Percentiles rank a stretch among this genome's conserved stretches.
Evolutionary conservation across 2,113 vertebrate species (phyloP).

Genomic region (Dasypus novemcinctus): DNA sequence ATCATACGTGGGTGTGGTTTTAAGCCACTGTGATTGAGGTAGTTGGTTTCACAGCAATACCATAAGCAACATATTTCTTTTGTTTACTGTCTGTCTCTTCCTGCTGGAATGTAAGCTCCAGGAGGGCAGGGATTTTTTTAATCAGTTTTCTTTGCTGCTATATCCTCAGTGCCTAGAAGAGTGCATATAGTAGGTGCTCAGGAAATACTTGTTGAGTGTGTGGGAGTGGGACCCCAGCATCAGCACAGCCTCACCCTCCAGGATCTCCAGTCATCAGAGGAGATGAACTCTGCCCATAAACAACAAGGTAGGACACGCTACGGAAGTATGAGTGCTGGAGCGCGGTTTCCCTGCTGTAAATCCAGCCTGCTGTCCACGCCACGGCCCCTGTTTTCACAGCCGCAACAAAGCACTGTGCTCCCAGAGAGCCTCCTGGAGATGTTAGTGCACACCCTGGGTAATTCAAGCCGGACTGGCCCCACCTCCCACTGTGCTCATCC

Average conservation of each 20-base stretch:
- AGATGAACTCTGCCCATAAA: rapidly evolving
- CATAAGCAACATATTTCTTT: neutral
- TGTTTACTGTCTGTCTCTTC: neutral
- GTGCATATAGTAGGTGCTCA: neutral
- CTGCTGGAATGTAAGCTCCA: neutral
- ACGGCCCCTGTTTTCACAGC: slow-evolving; percentile 32
- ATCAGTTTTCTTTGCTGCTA: neutral
- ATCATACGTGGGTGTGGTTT: neutral
- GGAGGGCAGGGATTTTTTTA: neutral
- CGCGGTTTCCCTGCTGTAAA: rapidly evolving
- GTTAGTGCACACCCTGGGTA: neutral
- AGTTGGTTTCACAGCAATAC: neutral
- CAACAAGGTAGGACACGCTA: neutral
- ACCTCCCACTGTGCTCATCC: rapidly evolving
- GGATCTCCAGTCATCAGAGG: neutral
- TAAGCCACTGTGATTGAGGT: neutral
- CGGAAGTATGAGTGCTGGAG: neutral
- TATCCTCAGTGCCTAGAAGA: neutral
- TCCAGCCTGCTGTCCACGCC: rapidly evolving
- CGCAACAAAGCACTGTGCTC: neutral
- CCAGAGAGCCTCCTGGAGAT: slow-evolving; percentile 31
- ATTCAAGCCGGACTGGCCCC: slow-evolving; percentile 53
- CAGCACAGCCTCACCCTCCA: neutral
- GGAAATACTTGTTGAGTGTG: rapidly evolving
- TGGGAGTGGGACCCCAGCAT: too few species aligned